phyloP scores from a whole-genome alignment of 2,888 invertebrate genomes.

The Campaea margaritaria region DNA sequence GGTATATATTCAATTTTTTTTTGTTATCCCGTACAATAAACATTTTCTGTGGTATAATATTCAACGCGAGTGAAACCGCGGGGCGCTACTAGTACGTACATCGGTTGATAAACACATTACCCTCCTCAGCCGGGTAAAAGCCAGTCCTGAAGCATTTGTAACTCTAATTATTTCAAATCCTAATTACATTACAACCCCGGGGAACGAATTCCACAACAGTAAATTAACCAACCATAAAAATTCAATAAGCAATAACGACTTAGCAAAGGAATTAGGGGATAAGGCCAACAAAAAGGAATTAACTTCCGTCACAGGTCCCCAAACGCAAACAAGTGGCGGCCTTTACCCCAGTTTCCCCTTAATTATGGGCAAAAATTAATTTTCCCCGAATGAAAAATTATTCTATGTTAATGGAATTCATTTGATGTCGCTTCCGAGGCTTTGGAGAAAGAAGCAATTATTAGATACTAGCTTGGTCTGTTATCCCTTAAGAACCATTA shows the following conservation, averaged over 20 bases:
- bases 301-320: conserved; percentile 23
- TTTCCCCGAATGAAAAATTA: conserved; percentile 54
- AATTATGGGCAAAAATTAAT: conserved; percentile 56
- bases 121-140: too few species aligned
- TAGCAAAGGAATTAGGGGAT: conserved; percentile 26
- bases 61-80: too few species aligned
- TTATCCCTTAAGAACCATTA: too few species aligned
- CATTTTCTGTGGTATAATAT: too few species aligned
- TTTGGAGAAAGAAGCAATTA: conserved; percentile 23
- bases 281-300: conserved; percentile 24
- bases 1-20: too few species aligned
- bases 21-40: too few species aligned
- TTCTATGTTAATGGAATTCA: conserved; percentile 57
- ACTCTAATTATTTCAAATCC: background rate
- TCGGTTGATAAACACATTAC: too few species aligned
- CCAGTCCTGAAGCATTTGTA: too few species aligned
- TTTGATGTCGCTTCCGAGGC: conserved; percentile 39
- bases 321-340: conserved; percentile 22
- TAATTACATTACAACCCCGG: background rate
- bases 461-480: conserved; percentile 6
- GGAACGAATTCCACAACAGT: conserved; percentile 1
- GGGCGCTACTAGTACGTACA: too few species aligned
- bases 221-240: conserved; percentile 23
- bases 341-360: conserved; percentile 40
- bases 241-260: conserved; percentile 23